Evolutionary conservation across 2,113 vertebrate genomes (phyloP).

Genomic region (Tapirus terrestris): DNA sequence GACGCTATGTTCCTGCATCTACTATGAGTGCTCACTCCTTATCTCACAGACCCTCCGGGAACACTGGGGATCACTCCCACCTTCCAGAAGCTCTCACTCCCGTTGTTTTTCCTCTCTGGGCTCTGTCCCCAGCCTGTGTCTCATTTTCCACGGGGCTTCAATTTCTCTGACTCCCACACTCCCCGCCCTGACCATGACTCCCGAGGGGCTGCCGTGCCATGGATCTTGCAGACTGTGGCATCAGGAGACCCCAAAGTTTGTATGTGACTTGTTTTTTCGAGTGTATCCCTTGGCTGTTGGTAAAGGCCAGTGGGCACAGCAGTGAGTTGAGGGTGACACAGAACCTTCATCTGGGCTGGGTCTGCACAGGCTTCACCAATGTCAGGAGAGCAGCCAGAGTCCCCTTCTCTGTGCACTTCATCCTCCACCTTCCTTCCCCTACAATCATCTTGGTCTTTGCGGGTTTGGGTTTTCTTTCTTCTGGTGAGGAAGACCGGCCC

Average conservation of each 20-base stretch:
- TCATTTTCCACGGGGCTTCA: not conserved
- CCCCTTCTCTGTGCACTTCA: too few species aligned
- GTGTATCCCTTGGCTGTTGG: not conserved
- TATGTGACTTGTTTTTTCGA: not conserved
- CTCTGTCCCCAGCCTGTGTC: not conserved
- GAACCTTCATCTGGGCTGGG: not conserved
- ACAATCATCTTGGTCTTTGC: not conserved
- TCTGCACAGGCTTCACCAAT: too few species aligned
- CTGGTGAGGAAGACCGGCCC: too few species aligned
- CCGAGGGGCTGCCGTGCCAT: not conserved
- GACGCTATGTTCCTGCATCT: fast-evolving
- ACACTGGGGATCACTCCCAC: not conserved
- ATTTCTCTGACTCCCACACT: not conserved
- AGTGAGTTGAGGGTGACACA: not conserved
- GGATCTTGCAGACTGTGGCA: not conserved
- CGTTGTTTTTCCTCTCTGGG: not conserved
- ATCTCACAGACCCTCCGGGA: not conserved
- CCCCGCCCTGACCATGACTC: not conserved
- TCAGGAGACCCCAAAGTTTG: not conserved
- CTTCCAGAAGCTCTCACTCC: not conserved
- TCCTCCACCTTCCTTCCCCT: too few species aligned
- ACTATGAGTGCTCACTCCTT: not conserved
- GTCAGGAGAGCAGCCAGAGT: not conserved
- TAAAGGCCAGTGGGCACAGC: not conserved
- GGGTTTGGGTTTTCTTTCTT: not conserved